Evolutionary conservation across 1,140 invertebrate species (phyloP).

Genomic region (Drosophila sulfurigaster): DNA sequence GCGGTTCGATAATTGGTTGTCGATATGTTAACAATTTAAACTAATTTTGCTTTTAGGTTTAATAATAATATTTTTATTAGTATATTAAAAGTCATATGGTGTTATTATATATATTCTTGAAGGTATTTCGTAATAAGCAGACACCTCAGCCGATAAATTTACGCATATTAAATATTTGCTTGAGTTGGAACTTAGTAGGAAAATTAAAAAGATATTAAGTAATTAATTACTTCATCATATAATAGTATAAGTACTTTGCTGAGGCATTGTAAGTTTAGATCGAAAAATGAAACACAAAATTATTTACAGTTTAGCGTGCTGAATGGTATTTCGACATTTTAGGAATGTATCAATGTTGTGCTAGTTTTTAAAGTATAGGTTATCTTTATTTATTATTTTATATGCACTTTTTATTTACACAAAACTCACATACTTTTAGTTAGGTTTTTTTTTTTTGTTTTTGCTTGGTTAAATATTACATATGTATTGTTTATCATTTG

Average conservation of each 20-base stretch:
- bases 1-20: background rate
- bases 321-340: slow-evolving; percentile 31
- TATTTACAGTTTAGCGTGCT: slow-evolving; percentile 69
- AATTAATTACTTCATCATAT: background rate
- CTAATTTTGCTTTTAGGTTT: slow-evolving; percentile 55
- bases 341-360: slow-evolving; percentile 40
- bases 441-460: background rate
- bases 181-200: slow-evolving; percentile 65
- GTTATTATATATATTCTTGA: slow-evolving; percentile 80
- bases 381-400: slow-evolving; percentile 18
- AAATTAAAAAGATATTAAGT: slow-evolving; percentile 60
- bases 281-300: slow-evolving; percentile 64
- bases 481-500: slow-evolving; percentile 21
- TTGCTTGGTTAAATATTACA: slow-evolving; percentile 35
- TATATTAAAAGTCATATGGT: slow-evolving; percentile 81
- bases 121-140: slow-evolving; percentile 78
- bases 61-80: slow-evolving; percentile 81
- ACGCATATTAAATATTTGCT: slow-evolving; percentile 43
- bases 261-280: slow-evolving; percentile 37
- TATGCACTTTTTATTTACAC: slow-evolving; percentile 49
- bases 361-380: slow-evolving; percentile 25
- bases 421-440: slow-evolving; percentile 34
- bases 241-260: slow-evolving; percentile 2
- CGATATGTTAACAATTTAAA: background rate
- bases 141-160: slow-evolving; percentile 57